Evolutionary conservation across 2,797 vertebrate genomes (phyloP).

Genomic region (Aplochiton taeniatus): DNA sequence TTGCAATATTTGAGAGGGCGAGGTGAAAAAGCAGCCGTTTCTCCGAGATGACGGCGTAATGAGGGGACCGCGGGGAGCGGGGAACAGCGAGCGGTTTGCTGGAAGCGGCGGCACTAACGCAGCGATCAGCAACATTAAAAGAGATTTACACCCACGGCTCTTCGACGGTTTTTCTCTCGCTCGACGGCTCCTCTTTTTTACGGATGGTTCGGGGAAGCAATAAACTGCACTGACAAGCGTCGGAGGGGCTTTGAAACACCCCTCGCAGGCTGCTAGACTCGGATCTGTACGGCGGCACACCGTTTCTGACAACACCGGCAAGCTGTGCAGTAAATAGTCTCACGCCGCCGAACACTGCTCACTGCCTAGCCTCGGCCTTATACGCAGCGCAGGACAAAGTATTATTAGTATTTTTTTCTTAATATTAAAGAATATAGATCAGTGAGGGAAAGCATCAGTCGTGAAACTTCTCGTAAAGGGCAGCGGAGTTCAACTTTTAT

Average conservation of each 20-base stretch:
- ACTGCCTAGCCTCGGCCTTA: too few relatives aligned
- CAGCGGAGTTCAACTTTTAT: constrained; percentile 47
- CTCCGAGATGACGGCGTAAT: constrained; percentile 63
- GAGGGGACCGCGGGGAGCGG: constrained; percentile 61
- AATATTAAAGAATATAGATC: not conserved
- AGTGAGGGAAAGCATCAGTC: not conserved
- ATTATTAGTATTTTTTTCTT: too few relatives aligned
- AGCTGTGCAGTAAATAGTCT: too few relatives aligned
- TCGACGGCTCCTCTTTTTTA: constrained; percentile 68
- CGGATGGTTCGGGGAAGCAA: constrained; percentile 77
- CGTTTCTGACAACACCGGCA: constrained; percentile 30
- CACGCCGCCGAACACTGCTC: too few relatives aligned
- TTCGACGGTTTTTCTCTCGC: constrained; percentile 69
- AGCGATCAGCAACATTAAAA: constrained; percentile 74
- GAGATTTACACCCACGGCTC: constrained; percentile 74
- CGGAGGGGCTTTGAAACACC: constrained; percentile 66
- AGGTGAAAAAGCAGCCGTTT: constrained; percentile 67
- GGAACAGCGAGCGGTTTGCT: constrained; percentile 61
- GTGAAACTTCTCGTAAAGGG: constrained; percentile 24
- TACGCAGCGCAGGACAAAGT: too few relatives aligned
- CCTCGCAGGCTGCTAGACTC: constrained; percentile 53
- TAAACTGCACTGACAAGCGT: constrained; percentile 72
- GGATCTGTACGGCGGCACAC: constrained; percentile 24
- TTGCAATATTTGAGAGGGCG: constrained; percentile 71
- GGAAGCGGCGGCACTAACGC: constrained; percentile 67